Percentiles rank a stretch among this genome's conserved stretches.
Evolutionary conservation across 2,888 invertebrate species (phyloP).

Genomic region (Anagyrus pseudococci): DNA sequence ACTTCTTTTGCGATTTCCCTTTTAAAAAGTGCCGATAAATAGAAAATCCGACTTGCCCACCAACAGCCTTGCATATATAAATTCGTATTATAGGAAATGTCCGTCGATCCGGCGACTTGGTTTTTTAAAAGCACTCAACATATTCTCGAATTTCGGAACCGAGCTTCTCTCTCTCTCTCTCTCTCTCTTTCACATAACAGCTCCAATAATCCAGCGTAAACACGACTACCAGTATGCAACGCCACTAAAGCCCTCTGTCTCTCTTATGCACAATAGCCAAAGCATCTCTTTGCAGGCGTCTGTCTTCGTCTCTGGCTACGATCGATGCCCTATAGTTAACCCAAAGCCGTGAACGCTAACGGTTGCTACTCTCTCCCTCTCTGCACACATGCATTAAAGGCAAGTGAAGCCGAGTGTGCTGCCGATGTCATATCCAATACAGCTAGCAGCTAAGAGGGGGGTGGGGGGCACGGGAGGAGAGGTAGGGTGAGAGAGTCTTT

Average conservation of each 20-base stretch:
- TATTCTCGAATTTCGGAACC: slow-evolving; percentile 36
- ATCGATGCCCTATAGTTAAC: slow-evolving; percentile 40
- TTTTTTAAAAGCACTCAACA: neutral
- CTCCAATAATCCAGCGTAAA: slow-evolving; percentile 20
- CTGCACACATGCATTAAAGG: slow-evolving; percentile 56
- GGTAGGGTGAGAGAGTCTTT: slow-evolving; percentile 26
- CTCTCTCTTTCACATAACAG: too few species aligned
- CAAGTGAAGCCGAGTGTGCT: slow-evolving; percentile 54
- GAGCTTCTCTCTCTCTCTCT: slow-evolving; percentile 13
- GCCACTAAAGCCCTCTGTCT: slow-evolving; percentile 5
- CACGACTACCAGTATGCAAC: slow-evolving; percentile 32
- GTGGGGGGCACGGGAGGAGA: slow-evolving; percentile 26
- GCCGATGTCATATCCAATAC: slow-evolving; percentile 60
- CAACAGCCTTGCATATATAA: too few species aligned
- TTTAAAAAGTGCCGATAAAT: too few species aligned
- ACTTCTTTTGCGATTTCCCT: too few species aligned
- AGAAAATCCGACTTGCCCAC: too few species aligned
- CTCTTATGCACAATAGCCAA: neutral
- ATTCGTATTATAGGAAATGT: too few species aligned
- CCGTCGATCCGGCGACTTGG: too few species aligned
- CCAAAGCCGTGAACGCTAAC: too few species aligned
- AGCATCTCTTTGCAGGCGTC: too few species aligned
- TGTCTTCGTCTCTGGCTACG: slow-evolving; percentile 7
- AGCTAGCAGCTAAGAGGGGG: slow-evolving; percentile 38
- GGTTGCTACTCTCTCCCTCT: too few species aligned